Evolutionary conservation across 2,113 vertebrate genomes (phyloP), one percentile per base, ranked within the genome.

Genomic region (Microtus oregoni): DNA sequence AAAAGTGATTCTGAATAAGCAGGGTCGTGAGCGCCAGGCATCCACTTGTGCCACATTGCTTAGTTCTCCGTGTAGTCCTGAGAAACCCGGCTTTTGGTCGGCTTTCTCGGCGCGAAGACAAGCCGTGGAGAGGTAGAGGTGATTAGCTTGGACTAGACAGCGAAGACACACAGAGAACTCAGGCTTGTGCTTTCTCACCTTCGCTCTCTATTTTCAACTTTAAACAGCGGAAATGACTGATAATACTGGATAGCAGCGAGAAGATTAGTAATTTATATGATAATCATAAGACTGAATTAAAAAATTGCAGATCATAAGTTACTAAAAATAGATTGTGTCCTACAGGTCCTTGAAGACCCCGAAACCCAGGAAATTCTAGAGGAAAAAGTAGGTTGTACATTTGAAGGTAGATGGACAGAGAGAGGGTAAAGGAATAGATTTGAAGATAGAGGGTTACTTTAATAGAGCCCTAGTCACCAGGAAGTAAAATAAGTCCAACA

Each of bases 301-400:
- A n/a, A 90, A 90, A 19, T 94, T 91, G 35, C 44, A 94, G 73
- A 89, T 93, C 35, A 13, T 72, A 91, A 73, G 15, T 58, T 75
- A 19, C 32, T 30, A 30, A 85, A 85, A 65, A 9, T 22, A 72
- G 70, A 38, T 11, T 17, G 58, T 44, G 38, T 44, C 12, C 38
- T 65, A 65, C 9, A 44, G 41, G 44, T 85, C 55, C 79, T 44
- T 13, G 15, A 65, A 85, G 24, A 65, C 30, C 61, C 44, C 26
- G 0, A 65, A 30, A 85, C 58, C 14, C 55, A 61, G 38, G 32
- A 32, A 44, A 65, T 44, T 85, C 82, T 85, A 44, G 26, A 67
- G 38, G 8, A 44, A 65, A 65, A 47, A 44, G 38, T 32, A 85
- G 38, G 4, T 32, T 41, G 28, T 85, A 47, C 3, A 19, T 44